Percentiles rank a stretch among this genome's conserved stretches.
Conservation (phyloP, 1,140 invertebrate genomes). For the Sinella curviseta region DNA sequence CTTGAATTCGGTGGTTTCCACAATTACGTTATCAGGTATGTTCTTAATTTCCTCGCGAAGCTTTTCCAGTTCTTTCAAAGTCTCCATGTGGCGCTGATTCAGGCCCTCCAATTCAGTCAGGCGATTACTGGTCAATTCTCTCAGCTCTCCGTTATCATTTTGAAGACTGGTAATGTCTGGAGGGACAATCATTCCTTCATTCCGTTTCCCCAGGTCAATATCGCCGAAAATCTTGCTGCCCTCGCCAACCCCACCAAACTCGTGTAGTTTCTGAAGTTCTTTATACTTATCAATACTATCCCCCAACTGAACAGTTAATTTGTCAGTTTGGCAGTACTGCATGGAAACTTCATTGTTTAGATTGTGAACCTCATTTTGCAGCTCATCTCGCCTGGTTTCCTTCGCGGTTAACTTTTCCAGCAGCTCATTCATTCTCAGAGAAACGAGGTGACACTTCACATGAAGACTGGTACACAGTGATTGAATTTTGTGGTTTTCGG, state of each 20-base stretch:
- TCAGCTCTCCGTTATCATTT: conserved; percentile 86
- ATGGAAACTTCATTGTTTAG: conserved; percentile 90
- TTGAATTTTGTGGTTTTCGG: conserved; percentile 63
- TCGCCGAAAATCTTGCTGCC: conserved; percentile 2
- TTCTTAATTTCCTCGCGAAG: conserved; percentile 96
- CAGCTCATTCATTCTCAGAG: conserved; percentile 63
- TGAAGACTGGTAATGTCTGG: conserved; percentile 63
- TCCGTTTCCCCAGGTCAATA: conserved; percentile 26
- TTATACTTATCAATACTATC: conserved; percentile 39
- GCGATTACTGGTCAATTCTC: conserved; percentile 87
- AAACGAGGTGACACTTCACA: not conserved
- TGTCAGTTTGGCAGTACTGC: conserved; percentile 82
- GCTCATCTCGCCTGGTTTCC: conserved; percentile 90
- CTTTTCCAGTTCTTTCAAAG: conserved; percentile 90
- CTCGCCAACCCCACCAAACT: conserved; percentile 22
- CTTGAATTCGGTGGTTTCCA: conserved; percentile 97
- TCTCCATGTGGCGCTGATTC: conserved; percentile 85
- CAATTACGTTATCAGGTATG: conserved; percentile 91
- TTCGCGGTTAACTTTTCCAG: conserved; percentile 87
- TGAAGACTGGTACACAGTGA: conserved; percentile 49
- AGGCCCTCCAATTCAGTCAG: conserved; percentile 90
- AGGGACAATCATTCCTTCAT: conserved; percentile 10
- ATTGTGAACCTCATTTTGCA: conserved; percentile 94
- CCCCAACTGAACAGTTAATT: conserved; percentile 55
- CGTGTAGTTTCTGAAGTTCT: conserved; percentile 33